Base-by-base conservation (phyloP, 1,140 invertebrate species). In the Antheraea mylitta region DNA sequence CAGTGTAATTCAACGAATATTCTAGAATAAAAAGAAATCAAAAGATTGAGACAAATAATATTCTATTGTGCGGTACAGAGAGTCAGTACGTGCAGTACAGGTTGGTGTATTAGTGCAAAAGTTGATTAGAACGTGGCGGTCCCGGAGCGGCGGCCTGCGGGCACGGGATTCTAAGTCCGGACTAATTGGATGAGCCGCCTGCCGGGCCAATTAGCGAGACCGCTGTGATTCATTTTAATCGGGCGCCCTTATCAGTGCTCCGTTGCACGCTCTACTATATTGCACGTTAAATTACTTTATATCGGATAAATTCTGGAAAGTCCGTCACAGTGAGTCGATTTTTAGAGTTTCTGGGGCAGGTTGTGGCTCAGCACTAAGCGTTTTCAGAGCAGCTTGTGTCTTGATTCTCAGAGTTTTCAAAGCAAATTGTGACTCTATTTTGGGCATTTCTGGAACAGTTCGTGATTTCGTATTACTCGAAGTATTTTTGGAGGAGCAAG, bases 191-290 rank as follows among this genome's bases (percentile, higher is more conserved):
- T 87, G 87, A 89, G 82, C 86, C 79, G 80, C 76, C 76, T 75
- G 76, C 77, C 78, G 73, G 81, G 80, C 85, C 89, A 91, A 91
- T 91, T 89, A 91, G 82, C 76, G 72, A 76, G 83, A 82, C 74
- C 78, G 85, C 80, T 84, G 85, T 88, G 87, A 89, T 89, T 91
- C 89, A 87, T 89, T 89, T 89, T 89, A 87, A 89, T 90, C 88
- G 87, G 79, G 85, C 82, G 45, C 85, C 79, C 77, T 79, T 85
- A 80, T 82, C 81, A 78, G 67, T 83, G 80, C 79, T 68, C 74
- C 74, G 68, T 64, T 70, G 67, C 60, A 64, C 67, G 67, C 45
- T 61, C 38, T 62, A 58, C 66, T 66, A 66, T 71, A 71, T 68
- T 66, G 68, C 61, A 71, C 69, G 66, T 72, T 78, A 70, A 78